These are phyloP conservation scores for Solenodon paradoxus DNA, from an alignment of 2,113 vertebrate species.

Conservation along the genomic window DNA sequence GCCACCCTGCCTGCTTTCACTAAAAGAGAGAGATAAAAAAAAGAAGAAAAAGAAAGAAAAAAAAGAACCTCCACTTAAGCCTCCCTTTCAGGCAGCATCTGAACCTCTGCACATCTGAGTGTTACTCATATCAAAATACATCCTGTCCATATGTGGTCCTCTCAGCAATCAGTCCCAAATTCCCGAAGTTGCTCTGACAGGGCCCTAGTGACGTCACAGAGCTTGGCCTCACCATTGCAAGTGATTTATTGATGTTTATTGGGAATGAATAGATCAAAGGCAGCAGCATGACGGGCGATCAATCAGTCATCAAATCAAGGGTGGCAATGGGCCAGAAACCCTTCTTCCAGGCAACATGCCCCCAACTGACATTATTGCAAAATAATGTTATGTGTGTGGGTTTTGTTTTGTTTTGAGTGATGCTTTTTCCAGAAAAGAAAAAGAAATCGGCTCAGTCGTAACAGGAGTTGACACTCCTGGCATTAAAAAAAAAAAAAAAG, in stretches of 20 bases:
- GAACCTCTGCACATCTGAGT: background rate
- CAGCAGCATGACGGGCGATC: conserved; percentile 93
- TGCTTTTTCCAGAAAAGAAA: conserved; percentile 77
- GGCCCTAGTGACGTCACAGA: conserved; percentile 91
- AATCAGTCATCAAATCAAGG: conserved; percentile 99
- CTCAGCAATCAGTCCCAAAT: conserved; percentile 64
- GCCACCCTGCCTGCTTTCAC: background rate
- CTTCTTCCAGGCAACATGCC: conserved; percentile 87
- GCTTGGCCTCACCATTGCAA: conserved; percentile 87
- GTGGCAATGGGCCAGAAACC: conserved; percentile 94
- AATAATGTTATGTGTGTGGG: conserved; percentile 84
- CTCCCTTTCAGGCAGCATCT: background rate
- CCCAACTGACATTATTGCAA: conserved; percentile 85
- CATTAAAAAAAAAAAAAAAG: conserved; percentile 63
- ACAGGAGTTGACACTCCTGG: conserved; percentile 78
- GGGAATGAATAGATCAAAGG: conserved; percentile 99
- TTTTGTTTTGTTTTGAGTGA: conserved; percentile 72
- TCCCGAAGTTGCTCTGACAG: conserved; percentile 83
- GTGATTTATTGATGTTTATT: conserved; percentile 99
- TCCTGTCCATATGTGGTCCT: conserved; percentile 53
- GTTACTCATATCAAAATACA: conserved; percentile 53
- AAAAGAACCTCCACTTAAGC: background rate
- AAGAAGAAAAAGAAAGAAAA: background rate
- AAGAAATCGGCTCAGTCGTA: conserved; percentile 65
- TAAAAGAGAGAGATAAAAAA: background rate